These are phyloP conservation scores for Onychomys torridus DNA, from an alignment of 2,797 vertebrate genomes.

Conservation along the genomic window DNA sequence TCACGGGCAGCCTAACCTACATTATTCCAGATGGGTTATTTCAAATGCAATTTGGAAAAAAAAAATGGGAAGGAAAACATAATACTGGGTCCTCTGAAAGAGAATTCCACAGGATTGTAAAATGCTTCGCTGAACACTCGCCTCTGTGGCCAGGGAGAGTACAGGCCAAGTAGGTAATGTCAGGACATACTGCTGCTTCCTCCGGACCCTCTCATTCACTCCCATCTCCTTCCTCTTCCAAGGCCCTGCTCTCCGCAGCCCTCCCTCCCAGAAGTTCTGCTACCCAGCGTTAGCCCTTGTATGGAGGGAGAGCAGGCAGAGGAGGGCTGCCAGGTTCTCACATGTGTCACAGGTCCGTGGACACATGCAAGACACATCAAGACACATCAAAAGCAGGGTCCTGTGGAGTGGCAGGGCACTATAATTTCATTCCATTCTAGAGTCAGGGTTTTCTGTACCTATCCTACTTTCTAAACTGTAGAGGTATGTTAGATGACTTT, in stretches of 20 bases:
- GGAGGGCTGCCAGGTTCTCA: background rate
- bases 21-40: conserved; percentile 65
- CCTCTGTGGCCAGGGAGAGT: background rate
- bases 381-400: background rate
- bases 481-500: background rate
- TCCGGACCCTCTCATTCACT: background rate
- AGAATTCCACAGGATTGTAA: conserved; percentile 35
- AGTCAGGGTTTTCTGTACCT: background rate
- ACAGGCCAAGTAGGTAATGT: background rate
- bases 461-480: background rate
- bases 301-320: background rate
- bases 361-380: too few species aligned
- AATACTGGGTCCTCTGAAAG: conserved; percentile 35
- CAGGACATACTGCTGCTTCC: background rate
- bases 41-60: conserved; percentile 34
- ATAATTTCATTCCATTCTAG: background rate
- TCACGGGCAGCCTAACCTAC: conserved; percentile 62
- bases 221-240: background rate
- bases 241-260: too few species aligned
- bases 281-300: background rate
- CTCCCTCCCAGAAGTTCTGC: background rate
- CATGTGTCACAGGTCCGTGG: background rate
- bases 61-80: conserved; percentile 26
- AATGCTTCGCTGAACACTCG: background rate
- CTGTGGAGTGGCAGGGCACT: background rate